Percentiles rank a stretch among this genome's conserved stretches.
phyloP scores from a whole-genome alignment of 1,140 invertebrate genomes.

The Notospermus geniculatus region DNA sequence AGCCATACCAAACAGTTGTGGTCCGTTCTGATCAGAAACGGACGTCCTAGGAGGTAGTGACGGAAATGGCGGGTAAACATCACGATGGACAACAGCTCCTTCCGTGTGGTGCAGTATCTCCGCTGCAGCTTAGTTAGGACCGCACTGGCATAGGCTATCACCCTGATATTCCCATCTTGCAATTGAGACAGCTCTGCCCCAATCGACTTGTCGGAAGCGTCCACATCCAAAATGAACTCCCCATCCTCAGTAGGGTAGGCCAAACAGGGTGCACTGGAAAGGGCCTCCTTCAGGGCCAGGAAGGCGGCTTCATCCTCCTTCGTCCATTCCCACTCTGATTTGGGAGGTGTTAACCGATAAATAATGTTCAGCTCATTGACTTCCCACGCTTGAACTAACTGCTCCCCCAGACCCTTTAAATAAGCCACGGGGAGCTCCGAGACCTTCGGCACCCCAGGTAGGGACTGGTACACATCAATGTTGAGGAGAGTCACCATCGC shows the following conservation, averaged over 20 bases:
- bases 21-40: neutral
- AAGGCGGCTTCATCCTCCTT: neutral
- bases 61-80: neutral
- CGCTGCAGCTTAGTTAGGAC: neutral
- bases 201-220: constrained; percentile 1
- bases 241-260: no score
- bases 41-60: neutral
- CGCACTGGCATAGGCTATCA: neutral
- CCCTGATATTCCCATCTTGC: neutral
- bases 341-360: neutral
- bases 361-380: no score
- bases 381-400: no score
- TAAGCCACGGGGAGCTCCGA: no score
- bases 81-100: constrained; percentile 6
- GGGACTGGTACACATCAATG: no score
- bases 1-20: neutral
- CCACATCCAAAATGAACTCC: constrained; percentile 2
- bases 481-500: no score
- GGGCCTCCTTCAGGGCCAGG: neutral
- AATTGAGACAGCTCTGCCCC: neutral
- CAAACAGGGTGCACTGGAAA: neutral
- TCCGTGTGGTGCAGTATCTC: constrained; percentile 2
- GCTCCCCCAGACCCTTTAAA: no score
- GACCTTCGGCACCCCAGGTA: no score
- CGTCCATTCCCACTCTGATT: neutral